Percentiles rank a stretch among this genome's conserved stretches.
These are phyloP conservation scores for Eupithecia centaureata DNA, from an alignment of 2,888 invertebrate genomes.

Conservation along the genomic window DNA sequence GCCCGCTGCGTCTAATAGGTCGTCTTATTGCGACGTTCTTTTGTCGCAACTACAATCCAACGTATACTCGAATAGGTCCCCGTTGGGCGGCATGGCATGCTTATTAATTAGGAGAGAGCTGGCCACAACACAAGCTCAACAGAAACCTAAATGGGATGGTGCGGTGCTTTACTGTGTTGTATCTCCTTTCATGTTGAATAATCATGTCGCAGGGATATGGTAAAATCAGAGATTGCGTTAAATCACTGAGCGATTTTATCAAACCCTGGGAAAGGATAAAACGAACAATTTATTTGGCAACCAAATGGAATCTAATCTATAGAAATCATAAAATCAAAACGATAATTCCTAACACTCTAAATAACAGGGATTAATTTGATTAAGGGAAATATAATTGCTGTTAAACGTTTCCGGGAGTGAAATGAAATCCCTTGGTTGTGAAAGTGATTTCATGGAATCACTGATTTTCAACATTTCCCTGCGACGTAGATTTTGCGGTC, in stretches of 20 bases:
- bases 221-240: background rate
- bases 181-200: background rate
- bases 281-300: background rate
- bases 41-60: background rate
- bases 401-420: background rate
- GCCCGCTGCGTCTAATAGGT: background rate
- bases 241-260: background rate
- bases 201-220: background rate
- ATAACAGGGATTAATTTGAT: background rate
- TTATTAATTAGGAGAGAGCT: conserved; percentile 75
- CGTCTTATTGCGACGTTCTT: conserved; percentile 20
- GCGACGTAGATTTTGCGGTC: background rate
- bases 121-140: conserved; percentile 33
- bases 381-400: background rate
- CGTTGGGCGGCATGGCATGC: conserved; percentile 46
- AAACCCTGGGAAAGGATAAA: background rate
- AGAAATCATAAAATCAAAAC: too few relatives aligned
- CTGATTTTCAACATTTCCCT: background rate
- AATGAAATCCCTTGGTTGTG: background rate
- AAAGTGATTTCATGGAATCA: background rate
- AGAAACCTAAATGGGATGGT: background rate
- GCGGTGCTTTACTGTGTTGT: background rate
- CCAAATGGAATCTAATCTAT: too few relatives aligned
- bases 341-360: background rate
- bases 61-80: conserved; percentile 24